Base-by-base conservation (phyloP, 1,140 invertebrate species). In the Ceratitis capitata region DNA sequence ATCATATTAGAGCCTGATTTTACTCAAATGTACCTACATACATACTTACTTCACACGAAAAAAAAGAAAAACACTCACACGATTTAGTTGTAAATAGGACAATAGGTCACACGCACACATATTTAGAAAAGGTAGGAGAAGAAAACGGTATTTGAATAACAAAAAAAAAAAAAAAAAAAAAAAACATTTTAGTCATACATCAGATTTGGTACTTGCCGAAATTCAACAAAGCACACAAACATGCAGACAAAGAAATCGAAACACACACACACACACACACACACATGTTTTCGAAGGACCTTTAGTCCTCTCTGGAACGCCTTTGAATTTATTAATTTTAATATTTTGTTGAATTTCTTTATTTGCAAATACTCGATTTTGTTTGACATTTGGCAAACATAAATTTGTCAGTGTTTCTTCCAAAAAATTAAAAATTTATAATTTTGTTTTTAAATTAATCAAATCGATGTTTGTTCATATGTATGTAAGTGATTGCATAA, bases 351-450 rank as follows among this genome's bases (percentile, higher is more conserved):
- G 69, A 78, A 23, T 78, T 39, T 14, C 23, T n/a, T n/a, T n/a
- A n/a, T n/a, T n/a, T 47, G 69, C 69, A 78, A 78, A 78, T 78
- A 78, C 39, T 78, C 69, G 69, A 78, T 78, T 78, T 78, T 23
- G 69, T 78, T 78, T 78, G 69, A n/a, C 19, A 23, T 10, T 1
- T 45, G 23, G 42, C 69, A 78, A 78, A 78, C 69, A 26, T 78
- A 78, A 78, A 78, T 78, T 78, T 78, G 69, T 78, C 9, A 78
- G 69, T 45, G 69, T 78, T 78, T 26, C 16, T 42, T 35, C 16
- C 69, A 19, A 35, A 78, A 23, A 16, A 78, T 78, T 26, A n/a
- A n/a, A 12, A 6, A 9, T 23, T 56, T 56, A 23, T 2, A 7
- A n/a, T 78, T 45, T n/a, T n/a, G n/a, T n/a, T 78, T 23, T 45